phyloP scores from a whole-genome alignment of 2,888 invertebrate species.

The Dicyrtomina minuta region DNA sequence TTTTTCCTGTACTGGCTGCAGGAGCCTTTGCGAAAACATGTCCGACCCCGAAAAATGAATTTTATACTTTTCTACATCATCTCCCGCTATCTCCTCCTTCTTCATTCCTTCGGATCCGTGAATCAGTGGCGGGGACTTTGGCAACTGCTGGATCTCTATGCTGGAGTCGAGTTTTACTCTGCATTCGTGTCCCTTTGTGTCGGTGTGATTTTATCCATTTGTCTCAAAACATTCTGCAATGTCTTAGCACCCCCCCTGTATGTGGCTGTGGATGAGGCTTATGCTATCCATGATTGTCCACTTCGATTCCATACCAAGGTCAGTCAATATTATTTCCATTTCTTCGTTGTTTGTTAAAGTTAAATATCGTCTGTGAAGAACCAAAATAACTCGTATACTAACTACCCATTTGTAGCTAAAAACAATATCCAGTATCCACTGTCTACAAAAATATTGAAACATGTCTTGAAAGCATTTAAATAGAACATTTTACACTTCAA shows the following conservation, averaged over 20 bases:
- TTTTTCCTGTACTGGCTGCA: constrained; percentile 70
- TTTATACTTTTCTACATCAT: constrained; percentile 44
- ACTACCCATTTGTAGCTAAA: too few species aligned
- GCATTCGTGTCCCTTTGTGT: constrained; percentile 68
- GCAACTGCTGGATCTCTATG: constrained; percentile 58
- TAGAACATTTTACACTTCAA: too few species aligned
- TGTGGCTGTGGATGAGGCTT: constrained; percentile 66
- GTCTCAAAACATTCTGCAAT: constrained; percentile 72
- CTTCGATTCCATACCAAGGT: constrained; percentile 77
- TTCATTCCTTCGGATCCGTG: constrained; percentile 68
- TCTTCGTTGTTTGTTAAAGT: too few species aligned
- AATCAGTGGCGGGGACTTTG: constrained; percentile 87
- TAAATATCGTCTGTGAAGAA: too few species aligned
- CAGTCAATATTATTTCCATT: too few species aligned
- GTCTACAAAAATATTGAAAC: too few species aligned
- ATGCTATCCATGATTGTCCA: constrained; percentile 78
- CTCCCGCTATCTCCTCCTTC: constrained; percentile 39
- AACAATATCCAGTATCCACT: too few species aligned
- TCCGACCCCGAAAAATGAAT: constrained; percentile 42
- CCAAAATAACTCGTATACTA: too few species aligned
- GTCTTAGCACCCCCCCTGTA: constrained; percentile 80
- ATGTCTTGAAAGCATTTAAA: too few species aligned
- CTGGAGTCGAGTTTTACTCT: constrained; percentile 61
- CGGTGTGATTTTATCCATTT: constrained; percentile 64
- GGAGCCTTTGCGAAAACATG: constrained; percentile 59